Evolutionary conservation across 2,888 invertebrate species (phyloP).

Genomic region (Platerodrilus igneus): DNA sequence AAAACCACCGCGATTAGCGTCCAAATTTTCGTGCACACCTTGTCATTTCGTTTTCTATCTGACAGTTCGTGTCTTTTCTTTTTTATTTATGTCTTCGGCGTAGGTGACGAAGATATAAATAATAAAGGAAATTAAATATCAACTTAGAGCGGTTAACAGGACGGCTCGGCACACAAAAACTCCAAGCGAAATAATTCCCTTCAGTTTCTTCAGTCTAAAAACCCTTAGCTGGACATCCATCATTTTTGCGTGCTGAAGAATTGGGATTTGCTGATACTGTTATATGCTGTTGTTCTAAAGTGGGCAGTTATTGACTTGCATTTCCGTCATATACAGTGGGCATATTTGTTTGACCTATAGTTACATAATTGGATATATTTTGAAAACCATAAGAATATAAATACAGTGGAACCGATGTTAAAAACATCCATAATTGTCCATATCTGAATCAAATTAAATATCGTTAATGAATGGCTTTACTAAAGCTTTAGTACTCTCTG

Average conservation of each 20-base stretch:
- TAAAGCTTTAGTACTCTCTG: no score
- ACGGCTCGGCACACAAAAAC: no score
- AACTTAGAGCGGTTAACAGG: no score
- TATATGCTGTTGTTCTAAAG: no score
- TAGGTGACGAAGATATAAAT: no score
- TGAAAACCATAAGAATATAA: constrained; percentile 2
- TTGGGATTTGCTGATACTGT: constrained; percentile 6
- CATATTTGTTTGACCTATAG: constrained; percentile 8
- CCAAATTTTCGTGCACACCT: no score
- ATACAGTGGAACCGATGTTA: constrained; percentile 1
- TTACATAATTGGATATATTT: constrained; percentile 9
- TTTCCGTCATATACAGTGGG: constrained; percentile 6
- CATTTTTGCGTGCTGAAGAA: constrained; percentile 1
- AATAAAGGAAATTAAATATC: no score
- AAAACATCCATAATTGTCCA: constrained; percentile 11
- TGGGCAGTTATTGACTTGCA: no score
- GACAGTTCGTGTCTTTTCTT: no score
- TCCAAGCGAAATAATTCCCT: neutral
- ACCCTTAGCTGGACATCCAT: constrained; percentile 3
- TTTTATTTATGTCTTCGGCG: no score
- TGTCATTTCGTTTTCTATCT: no score
- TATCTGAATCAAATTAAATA: constrained; percentile 11
- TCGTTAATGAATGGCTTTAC: constrained; percentile 12
- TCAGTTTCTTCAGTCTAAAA: constrained; percentile 2
- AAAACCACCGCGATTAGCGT: no score